Evolutionary conservation across 2,113 vertebrate genomes (phyloP).

Genomic region (Puma concolor): DNA sequence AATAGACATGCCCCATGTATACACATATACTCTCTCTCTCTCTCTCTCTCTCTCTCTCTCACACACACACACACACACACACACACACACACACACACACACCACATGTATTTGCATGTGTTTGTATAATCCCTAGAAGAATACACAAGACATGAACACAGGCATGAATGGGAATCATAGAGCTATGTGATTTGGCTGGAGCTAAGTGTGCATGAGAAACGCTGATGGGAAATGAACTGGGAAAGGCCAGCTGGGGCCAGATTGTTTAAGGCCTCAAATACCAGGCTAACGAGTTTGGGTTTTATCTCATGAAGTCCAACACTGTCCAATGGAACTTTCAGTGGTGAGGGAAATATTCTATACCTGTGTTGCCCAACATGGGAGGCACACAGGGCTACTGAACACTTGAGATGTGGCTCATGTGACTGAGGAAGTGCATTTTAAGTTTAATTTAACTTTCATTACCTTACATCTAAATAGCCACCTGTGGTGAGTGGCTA

Average conservation of each 20-base stretch:
- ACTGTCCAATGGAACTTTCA: background rate
- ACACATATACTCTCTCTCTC: background rate
- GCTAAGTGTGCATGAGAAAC: background rate
- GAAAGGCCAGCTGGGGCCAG: background rate
- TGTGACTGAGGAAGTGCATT: background rate
- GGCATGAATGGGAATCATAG: background rate
- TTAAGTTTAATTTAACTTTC: background rate
- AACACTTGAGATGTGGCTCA: background rate
- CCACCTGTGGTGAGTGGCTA: background rate
- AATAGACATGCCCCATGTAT: fast-evolving
- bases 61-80: too few relatives aligned
- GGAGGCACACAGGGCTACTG: background rate
- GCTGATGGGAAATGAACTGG: background rate
- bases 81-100: background rate
- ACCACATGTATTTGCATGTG: background rate
- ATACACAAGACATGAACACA: background rate
- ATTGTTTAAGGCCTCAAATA: background rate
- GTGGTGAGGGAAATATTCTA: background rate
- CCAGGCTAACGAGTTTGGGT: background rate
- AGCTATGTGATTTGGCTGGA: background rate
- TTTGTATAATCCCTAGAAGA: background rate
- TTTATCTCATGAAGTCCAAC: background rate
- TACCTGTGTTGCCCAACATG: background rate
- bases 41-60: too few relatives aligned
- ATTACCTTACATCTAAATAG: background rate